Percentiles rank a stretch among this genome's conserved stretches.
phyloP scores from a whole-genome alignment of 2,113 vertebrate species.

The Channa argus region DNA sequence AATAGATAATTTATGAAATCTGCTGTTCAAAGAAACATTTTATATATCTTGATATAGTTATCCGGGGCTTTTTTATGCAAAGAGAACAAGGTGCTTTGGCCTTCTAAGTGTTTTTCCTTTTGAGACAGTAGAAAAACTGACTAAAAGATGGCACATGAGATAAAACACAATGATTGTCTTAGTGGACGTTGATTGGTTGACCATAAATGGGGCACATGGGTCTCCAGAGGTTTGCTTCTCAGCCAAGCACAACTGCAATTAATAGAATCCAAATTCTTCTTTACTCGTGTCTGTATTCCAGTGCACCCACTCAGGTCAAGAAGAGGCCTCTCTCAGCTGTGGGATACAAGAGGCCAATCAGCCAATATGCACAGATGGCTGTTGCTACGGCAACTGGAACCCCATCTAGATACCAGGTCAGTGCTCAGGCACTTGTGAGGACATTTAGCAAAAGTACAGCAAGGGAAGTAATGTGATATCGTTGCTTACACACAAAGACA shows the following conservation, averaged over 20 bases:
- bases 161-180: not conserved
- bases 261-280: not conserved
- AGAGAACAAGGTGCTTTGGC: not conserved
- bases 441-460: slow-evolving; percentile 25
- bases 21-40: slow-evolving; percentile 7
- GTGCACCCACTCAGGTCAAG: slow-evolving; percentile 85
- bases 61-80: too few species aligned
- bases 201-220: not conserved
- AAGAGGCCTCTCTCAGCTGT: slow-evolving; percentile 90
- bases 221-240: not conserved
- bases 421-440: slow-evolving; percentile 41
- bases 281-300: slow-evolving; percentile 51
- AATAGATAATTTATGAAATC: slow-evolving; percentile 5
- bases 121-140: not conserved
- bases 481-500: not conserved
- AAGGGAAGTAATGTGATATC: slow-evolving; percentile 11
- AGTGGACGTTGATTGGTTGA: slow-evolving; percentile 1
- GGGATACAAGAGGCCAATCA: slow-evolving; percentile 96
- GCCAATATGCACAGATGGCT: slow-evolving; percentile 89
- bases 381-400: slow-evolving; percentile 90
- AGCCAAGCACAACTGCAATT: not conserved
- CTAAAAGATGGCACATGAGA: not conserved
- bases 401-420: slow-evolving; percentile 92
- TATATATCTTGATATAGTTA: not conserved
- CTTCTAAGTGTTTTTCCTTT: not conserved